Percentiles rank a stretch among this genome's conserved stretches.
Conservation (phyloP, 2,888 invertebrate genomes). For the Eurytoma adleriae region DNA sequence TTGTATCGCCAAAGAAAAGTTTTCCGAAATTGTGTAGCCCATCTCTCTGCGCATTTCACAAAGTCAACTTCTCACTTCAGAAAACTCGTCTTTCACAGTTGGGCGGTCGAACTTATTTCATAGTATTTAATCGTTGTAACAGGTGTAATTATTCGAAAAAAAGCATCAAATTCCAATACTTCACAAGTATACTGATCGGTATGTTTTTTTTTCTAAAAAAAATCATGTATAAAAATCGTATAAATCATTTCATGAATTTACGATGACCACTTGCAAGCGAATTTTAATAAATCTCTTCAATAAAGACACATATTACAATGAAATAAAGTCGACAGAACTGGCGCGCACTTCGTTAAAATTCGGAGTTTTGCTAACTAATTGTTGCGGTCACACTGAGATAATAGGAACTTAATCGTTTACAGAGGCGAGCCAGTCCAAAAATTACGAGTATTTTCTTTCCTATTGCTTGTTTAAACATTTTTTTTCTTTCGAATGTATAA, state of each 20-base stretch:
- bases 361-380: slow-evolving; percentile 65
- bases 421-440: slow-evolving; percentile 52
- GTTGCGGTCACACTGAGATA: slow-evolving; percentile 63
- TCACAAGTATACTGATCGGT: not conserved
- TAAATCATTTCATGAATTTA: slow-evolving; percentile 4
- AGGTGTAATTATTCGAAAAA: slow-evolving; percentile 6
- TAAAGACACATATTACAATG: slow-evolving; percentile 6
- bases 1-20: not conserved
- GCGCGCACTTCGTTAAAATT: slow-evolving; percentile 61
- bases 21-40: slow-evolving; percentile 13
- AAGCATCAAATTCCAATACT: slow-evolving; percentile 24
- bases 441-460: slow-evolving; percentile 32
- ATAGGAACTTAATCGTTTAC: slow-evolving; percentile 70
- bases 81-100: slow-evolving; percentile 14
- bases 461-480: not conserved
- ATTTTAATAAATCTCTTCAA: slow-evolving; percentile 24
- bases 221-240: slow-evolving; percentile 27
- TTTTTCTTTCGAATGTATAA: slow-evolving; percentile 6
- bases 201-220: not conserved
- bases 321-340: slow-evolving; percentile 53
- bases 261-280: not conserved
- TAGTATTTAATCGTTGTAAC: not conserved
- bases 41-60: slow-evolving; percentile 1
- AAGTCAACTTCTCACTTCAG: not conserved
- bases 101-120: not conserved